A percentile compares a stretch with the other conserved stretches of the same genome.
Evolutionary conservation across 2,113 vertebrate genomes (phyloP).

Genomic region (Bubo scandiacus): DNA sequence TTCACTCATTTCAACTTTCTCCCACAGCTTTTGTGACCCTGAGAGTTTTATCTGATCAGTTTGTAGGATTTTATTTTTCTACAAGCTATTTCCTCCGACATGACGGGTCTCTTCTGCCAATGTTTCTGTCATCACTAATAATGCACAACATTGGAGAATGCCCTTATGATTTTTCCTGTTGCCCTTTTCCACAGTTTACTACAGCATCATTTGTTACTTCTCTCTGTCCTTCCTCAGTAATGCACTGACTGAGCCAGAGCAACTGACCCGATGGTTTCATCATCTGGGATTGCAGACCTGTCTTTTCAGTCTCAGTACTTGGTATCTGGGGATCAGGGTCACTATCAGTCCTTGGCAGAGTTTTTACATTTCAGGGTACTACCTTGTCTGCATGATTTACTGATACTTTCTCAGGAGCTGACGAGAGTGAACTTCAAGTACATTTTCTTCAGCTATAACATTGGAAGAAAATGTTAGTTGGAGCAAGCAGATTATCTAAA

Average conservation of each 20-base stretch:
- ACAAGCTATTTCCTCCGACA: constrained; percentile 20
- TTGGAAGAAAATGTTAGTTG: neutral
- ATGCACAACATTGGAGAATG: neutral
- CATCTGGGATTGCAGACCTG: constrained; percentile 16
- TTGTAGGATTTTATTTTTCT: constrained; percentile 52
- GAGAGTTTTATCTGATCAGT: constrained; percentile 37
- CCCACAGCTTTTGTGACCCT: neutral
- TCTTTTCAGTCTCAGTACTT: neutral
- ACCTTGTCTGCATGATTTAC: constrained; percentile 14
- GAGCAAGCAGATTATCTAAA: constrained; percentile 62
- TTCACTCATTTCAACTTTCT: constrained; percentile 29
- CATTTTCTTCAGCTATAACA: constrained; percentile 26
- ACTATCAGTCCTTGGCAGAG: neutral
- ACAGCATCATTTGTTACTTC: neutral
- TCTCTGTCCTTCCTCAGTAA: neutral
- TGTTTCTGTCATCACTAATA: constrained; percentile 40
- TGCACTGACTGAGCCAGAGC: neutral
- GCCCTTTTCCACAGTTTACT: neutral
- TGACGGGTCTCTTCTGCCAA: constrained; percentile 21
- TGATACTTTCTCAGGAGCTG: constrained; percentile 23
- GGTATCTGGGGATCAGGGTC: constrained; percentile 16
- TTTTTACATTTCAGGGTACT: constrained; percentile 6
- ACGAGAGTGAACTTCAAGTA: constrained; percentile 20
- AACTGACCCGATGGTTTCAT: constrained; percentile 41
- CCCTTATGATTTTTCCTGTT: neutral